Evolutionary conservation across 2,888 invertebrate genomes (phyloP).

Genomic region (Chrysodeixis includens): DNA sequence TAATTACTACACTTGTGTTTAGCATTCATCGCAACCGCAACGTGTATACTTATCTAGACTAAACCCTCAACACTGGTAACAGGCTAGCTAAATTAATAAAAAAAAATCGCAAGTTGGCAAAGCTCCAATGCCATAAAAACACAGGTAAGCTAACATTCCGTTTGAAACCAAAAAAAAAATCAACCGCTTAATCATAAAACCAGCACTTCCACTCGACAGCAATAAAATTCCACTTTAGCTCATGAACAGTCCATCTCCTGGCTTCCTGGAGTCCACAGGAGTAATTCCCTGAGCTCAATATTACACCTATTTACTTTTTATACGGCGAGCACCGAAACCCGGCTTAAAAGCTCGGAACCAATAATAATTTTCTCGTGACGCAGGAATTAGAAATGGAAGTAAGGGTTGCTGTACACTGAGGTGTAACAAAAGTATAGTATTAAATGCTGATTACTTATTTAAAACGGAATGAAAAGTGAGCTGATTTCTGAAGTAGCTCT

Average conservation of each 20-base stretch:
- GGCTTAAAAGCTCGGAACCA: conserved; percentile 44
- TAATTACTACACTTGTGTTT: too few relatives aligned
- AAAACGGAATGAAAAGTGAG: not conserved
- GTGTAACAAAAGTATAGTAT: not conserved
- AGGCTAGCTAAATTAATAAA: too few relatives aligned
- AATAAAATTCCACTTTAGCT: conserved; percentile 5
- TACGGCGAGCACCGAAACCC: conserved; percentile 21
- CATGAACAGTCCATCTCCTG: conserved; percentile 1
- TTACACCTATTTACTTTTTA: conserved; percentile 34
- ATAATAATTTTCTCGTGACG: conserved; percentile 32
- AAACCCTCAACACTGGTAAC: too few relatives aligned
- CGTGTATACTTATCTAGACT: too few relatives aligned
- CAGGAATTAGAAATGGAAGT: conserved; percentile 14
- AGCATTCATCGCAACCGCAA: too few relatives aligned
- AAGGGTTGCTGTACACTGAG: conserved; percentile 15
- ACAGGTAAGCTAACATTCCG: not conserved
- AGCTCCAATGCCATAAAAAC: not conserved
- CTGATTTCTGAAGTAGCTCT: too few relatives aligned
- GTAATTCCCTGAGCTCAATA: conserved; percentile 13
- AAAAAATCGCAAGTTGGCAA: too few relatives aligned
- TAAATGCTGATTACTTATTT: not conserved
- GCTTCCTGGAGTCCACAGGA: conserved; percentile 5
- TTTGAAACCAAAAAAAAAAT: not conserved
- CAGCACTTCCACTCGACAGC: not conserved
- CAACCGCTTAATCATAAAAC: not conserved